A percentile compares a stretch with the other conserved stretches of the same genome.
Evolutionary conservation across 2,888 invertebrate species (phyloP).

Genomic region (Leucophenga montana): DNA sequence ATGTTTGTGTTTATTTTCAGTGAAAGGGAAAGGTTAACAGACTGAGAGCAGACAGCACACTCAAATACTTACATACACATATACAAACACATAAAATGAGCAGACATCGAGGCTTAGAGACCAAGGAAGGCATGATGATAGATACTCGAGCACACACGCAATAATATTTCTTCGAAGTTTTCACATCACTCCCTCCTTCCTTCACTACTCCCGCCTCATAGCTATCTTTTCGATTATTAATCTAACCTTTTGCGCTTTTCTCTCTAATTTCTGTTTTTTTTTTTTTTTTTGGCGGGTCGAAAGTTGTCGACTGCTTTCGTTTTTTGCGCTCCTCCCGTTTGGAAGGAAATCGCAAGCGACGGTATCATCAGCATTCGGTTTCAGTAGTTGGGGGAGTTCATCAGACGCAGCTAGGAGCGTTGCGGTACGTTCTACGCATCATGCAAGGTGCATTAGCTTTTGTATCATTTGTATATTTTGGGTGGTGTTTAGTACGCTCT

Average conservation of each 20-base stretch:
- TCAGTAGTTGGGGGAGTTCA: constrained; percentile 14
- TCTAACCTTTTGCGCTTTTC: constrained; percentile 10
- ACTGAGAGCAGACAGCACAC: constrained; percentile 9
- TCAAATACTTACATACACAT: constrained; percentile 9
- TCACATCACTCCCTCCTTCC: neutral
- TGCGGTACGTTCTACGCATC: neutral
- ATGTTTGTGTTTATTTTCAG: constrained; percentile 39
- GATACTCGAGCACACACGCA: constrained; percentile 9
- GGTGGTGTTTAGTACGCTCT: neutral
- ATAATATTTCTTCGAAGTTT: constrained; percentile 19
- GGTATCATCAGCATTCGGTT: neutral
- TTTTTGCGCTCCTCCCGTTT: neutral
- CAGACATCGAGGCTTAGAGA: neutral
- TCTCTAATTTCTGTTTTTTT: neutral
- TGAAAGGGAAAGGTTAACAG: constrained; percentile 66
- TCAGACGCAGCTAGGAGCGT: neutral
- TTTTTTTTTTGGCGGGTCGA: neutral
- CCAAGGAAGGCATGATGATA: neutral
- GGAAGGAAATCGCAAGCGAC: constrained; percentile 4
- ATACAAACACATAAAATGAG: neutral
- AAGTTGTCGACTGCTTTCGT: constrained; percentile 9
- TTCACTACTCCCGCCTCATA: neutral
- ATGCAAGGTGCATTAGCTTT: constrained; percentile 19
- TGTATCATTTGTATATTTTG: too few relatives aligned
- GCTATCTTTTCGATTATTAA: neutral